Conservation (phyloP, 2,797 vertebrate species). For the Ficedula albicollis region DNA sequence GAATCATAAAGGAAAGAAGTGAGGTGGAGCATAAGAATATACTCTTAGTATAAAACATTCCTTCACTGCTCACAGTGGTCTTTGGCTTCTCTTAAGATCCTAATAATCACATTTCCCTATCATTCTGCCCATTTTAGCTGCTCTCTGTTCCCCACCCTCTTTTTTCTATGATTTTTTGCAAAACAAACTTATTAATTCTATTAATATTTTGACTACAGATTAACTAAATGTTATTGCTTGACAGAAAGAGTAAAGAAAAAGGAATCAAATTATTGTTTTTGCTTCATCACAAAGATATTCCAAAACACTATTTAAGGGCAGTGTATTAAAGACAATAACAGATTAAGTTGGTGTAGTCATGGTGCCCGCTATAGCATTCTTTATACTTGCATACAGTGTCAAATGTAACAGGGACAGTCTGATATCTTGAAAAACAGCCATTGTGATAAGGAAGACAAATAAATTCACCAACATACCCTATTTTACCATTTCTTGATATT, state of each 20-base stretch:
- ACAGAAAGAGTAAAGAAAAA: not conserved
- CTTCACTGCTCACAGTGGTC: not conserved
- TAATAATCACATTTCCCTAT: not conserved
- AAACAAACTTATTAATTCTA: not conserved
- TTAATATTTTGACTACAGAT: not conserved
- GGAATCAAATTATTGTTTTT: not conserved
- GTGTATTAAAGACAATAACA: not conserved
- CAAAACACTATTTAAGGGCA: not conserved
- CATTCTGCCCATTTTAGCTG: not conserved
- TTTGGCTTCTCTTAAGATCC: not conserved
- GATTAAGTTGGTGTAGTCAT: not conserved
- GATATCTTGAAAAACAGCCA: not conserved
- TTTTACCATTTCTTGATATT: conserved; percentile 31
- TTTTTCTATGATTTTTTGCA: not conserved
- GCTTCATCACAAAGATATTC: not conserved
- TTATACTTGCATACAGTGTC: not conserved
- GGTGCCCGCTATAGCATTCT: not conserved
- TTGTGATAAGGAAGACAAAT: not conserved
- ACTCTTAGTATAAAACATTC: not conserved
- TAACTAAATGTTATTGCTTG: not conserved
- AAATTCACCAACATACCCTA: not conserved
- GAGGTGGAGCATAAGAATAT: not conserved
- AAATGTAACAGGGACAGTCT: not conserved
- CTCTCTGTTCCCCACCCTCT: not conserved
- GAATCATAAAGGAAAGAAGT: not conserved